Evolutionary conservation across 2,113 vertebrate species (phyloP).

Genomic region (rat (Rattus norvegicus)): DNA sequence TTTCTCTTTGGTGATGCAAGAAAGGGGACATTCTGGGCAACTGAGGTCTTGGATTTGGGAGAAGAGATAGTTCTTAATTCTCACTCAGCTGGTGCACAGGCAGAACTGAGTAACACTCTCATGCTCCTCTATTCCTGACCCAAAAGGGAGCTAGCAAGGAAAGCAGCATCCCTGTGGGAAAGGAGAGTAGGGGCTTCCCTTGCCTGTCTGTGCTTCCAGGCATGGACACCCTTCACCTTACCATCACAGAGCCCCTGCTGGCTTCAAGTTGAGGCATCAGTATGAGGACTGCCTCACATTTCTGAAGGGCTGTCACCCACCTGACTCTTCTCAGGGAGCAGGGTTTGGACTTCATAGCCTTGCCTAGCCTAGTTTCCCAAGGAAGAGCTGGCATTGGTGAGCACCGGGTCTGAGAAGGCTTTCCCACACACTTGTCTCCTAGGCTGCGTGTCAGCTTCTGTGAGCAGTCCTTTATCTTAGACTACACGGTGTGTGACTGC

Average conservation of each 20-base stretch:
- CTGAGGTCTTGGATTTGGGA: rapidly evolving
- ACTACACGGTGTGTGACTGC: not conserved
- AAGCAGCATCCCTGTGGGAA: not conserved
- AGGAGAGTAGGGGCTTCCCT: not conserved
- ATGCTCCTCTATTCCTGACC: not conserved
- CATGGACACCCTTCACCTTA: not conserved
- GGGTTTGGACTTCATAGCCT: not conserved
- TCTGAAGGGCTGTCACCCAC: not conserved
- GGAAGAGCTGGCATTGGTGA: not conserved
- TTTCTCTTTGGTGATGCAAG: conserved; percentile 58
- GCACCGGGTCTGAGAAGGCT: not conserved
- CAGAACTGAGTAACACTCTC: not conserved
- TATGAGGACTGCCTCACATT: not conserved
- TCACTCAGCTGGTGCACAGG: not conserved
- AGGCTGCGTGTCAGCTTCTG: not conserved
- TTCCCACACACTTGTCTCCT: not conserved
- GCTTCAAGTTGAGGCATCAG: not conserved
- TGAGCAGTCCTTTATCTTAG: not conserved
- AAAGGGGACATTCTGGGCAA: not conserved
- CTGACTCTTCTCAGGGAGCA: not conserved
- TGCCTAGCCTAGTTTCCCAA: not conserved
- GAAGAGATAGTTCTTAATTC: not conserved
- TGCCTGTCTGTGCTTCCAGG: conserved; percentile 9
- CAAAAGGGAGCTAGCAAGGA: not conserved
- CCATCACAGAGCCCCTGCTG: not conserved